phyloP scores from a whole-genome alignment of 2,113 vertebrate genomes.

The Catharus bicknelli region DNA sequence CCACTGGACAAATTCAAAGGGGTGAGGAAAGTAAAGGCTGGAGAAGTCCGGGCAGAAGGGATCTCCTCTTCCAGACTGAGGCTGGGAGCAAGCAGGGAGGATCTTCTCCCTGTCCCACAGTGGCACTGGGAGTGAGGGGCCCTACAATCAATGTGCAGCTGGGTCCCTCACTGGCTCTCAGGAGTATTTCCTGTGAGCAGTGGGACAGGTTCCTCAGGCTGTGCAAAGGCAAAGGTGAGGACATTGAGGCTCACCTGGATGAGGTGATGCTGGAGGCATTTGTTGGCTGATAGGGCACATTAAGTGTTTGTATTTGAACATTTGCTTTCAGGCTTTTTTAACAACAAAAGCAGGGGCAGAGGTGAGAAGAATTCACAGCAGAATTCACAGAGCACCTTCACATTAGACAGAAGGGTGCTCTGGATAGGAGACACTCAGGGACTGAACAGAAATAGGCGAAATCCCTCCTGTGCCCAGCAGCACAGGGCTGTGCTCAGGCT shows the following conservation, averaged over 20 bases:
- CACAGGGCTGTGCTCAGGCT: not conserved
- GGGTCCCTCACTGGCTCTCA: not conserved
- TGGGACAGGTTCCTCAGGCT: not conserved
- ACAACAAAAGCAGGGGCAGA: not conserved
- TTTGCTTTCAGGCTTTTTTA: not conserved
- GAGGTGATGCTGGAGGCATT: not conserved
- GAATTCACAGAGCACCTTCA: not conserved
- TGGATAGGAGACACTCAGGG: not conserved
- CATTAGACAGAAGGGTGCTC: fast-evolving
- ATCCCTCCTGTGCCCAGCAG: not conserved
- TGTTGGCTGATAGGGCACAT: not conserved
- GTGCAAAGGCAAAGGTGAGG: not conserved
- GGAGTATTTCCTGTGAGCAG: not conserved
- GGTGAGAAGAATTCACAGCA: not conserved
- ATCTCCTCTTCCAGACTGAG: not conserved
- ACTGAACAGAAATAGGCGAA: not conserved
- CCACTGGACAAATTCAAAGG: fast-evolving
- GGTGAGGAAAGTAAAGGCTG: not conserved
- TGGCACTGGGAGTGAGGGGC: not conserved
- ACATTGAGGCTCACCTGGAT: not conserved
- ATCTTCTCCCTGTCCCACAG: not conserved
- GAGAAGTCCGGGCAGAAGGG: not conserved
- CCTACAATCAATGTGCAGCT: fast-evolving
- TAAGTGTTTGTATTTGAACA: not conserved
- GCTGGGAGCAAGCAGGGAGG: not conserved